Evolutionary conservation across 2,888 invertebrate species (phyloP), one percentile per base, ranked within the genome.

Genomic region (Cerastis leucographa): DNA sequence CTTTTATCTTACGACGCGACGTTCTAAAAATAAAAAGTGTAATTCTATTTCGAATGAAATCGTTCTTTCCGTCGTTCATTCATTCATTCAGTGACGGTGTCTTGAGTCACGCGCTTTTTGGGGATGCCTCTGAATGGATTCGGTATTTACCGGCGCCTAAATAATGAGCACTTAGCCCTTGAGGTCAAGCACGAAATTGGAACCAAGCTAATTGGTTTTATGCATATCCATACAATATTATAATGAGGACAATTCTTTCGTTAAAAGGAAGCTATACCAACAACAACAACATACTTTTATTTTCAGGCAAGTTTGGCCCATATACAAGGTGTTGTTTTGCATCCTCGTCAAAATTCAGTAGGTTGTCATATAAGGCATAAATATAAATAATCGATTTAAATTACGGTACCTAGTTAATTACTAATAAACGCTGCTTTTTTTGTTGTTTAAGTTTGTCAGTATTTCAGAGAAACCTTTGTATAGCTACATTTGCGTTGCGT

Each of bases 1-100:
- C 6, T 29, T 17, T 44, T 29, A 70, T 44, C 14, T 44, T n/a
- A 14, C 40, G 14, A 22, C 19, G 22, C 29, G 22, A 29, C 56
- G 8, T 70, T 78, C 71, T 65, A 72, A 77, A 78, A 51, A 42
- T 78, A 77, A 65, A 71, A 42, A 25, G 14, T 46, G 40, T n/a
- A 42, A 44, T 76, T 76, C 51, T 76, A 76, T 70, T 76, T 76
- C 14, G 62, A 76, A 64, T n/a, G 25, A 54, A 25, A 17, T 9
- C 42, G 1, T 56, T 12, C 67, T 35, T 22, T 51, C 22, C 14
- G 19, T 64, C 40, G n/a, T 64, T 77, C 25, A 40, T 25, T 72
- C 42, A 59, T 42, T 61, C 35, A n/a, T 40, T 71, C 19, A 17
- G 11, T 12, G 17, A 29, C 8, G 49, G 8, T 22, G n/a, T 2